phyloP scores from a whole-genome alignment of 2,888 invertebrate genomes.

The Andrena hattorfiana region DNA sequence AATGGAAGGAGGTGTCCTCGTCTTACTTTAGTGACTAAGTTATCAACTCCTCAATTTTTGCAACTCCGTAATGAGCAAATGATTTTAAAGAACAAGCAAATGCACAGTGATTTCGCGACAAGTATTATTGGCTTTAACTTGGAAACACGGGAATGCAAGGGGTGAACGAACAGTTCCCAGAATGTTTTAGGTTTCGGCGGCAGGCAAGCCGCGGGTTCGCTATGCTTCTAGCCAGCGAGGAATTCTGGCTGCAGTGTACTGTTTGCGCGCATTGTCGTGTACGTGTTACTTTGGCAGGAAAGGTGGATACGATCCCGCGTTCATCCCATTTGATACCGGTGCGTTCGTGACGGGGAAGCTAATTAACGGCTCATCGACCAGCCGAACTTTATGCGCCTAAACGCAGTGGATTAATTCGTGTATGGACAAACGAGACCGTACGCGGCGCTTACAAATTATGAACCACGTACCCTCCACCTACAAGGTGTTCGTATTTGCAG shows the following conservation, averaged over 20 bases:
- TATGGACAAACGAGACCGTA: conserved; percentile 35
- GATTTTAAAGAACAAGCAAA: background rate
- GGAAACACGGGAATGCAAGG: conserved; percentile 1
- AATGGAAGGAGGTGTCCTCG: too few relatives aligned
- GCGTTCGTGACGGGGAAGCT: conserved; percentile 73
- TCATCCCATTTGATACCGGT: conserved; percentile 69
- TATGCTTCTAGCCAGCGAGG: conserved; percentile 4
- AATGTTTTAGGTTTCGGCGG: conserved; percentile 35
- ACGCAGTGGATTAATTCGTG: conserved; percentile 71
- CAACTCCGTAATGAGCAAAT: background rate
- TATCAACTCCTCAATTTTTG: background rate
- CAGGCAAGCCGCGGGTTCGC: conserved; percentile 24
- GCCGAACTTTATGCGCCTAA: conserved; percentile 71
- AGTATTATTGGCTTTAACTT: background rate
- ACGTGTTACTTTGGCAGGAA: conserved; percentile 60
- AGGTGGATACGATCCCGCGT: conserved; percentile 58
- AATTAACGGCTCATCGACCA: conserved; percentile 74
- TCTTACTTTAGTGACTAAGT: too few relatives aligned
- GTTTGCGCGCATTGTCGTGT: conserved; percentile 52
- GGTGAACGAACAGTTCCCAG: conserved; percentile 14
- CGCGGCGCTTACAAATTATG: conserved; percentile 39
- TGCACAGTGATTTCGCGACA: background rate
- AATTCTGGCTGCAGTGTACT: conserved; percentile 37
- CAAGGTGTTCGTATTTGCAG: background rate
- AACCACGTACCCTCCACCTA: background rate